Percentiles rank a stretch among this genome's conserved stretches.
phyloP scores from a whole-genome alignment of 2,888 invertebrate genomes.

The Troides helena region DNA sequence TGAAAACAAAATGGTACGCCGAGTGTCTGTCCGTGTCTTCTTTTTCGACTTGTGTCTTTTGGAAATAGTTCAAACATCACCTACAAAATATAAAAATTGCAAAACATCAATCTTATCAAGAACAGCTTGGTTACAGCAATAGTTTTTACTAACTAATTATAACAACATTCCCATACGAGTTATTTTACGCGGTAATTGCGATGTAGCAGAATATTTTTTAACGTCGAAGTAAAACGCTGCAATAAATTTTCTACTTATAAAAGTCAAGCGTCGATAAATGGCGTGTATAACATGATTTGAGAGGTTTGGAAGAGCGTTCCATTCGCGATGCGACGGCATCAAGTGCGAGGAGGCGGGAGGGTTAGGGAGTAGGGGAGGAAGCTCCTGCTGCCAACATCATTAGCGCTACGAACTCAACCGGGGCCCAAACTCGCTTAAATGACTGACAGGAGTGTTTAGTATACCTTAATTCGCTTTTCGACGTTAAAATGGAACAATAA shows the following conservation, averaged over 20 bases:
- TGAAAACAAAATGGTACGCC: too few relatives aligned
- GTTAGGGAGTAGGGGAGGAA: slow-evolving; percentile 49
- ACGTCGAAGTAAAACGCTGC: slow-evolving; percentile 14
- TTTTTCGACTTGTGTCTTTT: too few relatives aligned
- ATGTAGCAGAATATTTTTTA: slow-evolving; percentile 1
- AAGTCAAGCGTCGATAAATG: slow-evolving; percentile 34
- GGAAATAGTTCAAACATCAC: too few relatives aligned
- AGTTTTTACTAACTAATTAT: too few relatives aligned
- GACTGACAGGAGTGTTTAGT: slow-evolving; percentile 20
- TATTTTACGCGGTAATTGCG: slow-evolving; percentile 8
- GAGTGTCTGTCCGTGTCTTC: too few relatives aligned
- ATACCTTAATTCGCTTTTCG: slow-evolving; percentile 9
- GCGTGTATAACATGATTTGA: slow-evolving; percentile 48
- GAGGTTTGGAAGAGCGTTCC: slow-evolving; percentile 47
- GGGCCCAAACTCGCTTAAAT: slow-evolving; percentile 18
- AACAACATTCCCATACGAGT: too few relatives aligned
- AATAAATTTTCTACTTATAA: slow-evolving; percentile 15
- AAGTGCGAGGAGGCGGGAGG: slow-evolving; percentile 16
- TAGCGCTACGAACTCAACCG: slow-evolving; percentile 58
- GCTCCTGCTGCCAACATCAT: slow-evolving; percentile 76
- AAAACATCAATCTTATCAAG: too few relatives aligned
- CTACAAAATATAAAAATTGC: too few relatives aligned
- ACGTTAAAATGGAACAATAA: slow-evolving; percentile 6
- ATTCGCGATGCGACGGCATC: slow-evolving; percentile 40
- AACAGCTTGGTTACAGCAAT: too few relatives aligned